Conservation (phyloP, 2,113 vertebrate species). For the Cyprinodon brontotheroides region DNA sequence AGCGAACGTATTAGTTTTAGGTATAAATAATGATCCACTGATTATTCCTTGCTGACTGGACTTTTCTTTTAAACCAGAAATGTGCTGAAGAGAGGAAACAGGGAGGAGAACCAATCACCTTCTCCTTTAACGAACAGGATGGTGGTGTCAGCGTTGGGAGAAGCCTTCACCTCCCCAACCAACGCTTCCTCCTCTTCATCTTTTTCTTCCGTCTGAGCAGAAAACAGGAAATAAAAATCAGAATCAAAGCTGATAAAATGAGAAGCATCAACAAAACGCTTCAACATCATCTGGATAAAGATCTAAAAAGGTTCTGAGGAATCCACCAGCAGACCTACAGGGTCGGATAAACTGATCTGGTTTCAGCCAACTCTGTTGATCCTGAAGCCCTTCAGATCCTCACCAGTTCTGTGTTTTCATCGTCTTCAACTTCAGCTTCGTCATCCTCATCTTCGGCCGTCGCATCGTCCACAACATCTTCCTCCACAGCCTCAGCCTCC, state of each 20-base stretch:
- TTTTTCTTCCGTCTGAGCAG: constrained; percentile 90
- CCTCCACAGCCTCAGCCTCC: constrained; percentile 88
- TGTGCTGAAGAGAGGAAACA: too few species aligned
- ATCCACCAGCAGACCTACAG: too few species aligned
- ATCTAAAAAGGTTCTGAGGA: too few species aligned
- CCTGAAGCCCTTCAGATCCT: constrained; percentile 9
- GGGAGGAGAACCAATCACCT: constrained; percentile 75
- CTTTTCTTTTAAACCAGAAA: too few species aligned
- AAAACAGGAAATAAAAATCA: constrained; percentile 23
- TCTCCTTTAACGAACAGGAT: constrained; percentile 98
- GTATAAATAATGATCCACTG: too few species aligned
- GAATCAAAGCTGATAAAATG: not conserved
- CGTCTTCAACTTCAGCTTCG: constrained; percentile 96
- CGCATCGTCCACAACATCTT: constrained; percentile 89
- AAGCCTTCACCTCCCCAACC: constrained; percentile 93
- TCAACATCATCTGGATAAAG: not conserved
- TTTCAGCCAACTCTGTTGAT: not conserved
- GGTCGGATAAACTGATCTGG: too few species aligned
- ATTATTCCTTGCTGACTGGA: too few species aligned
- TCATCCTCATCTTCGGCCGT: constrained; percentile 96
- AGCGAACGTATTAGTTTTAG: too few species aligned
- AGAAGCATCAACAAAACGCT: too few species aligned
- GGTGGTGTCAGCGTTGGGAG: constrained; percentile 94
- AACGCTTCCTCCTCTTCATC: constrained; percentile 86
- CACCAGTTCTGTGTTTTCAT: constrained; percentile 94